phyloP scores from a whole-genome alignment of 2,797 vertebrate genomes.

The Ataeniobius toweri region DNA sequence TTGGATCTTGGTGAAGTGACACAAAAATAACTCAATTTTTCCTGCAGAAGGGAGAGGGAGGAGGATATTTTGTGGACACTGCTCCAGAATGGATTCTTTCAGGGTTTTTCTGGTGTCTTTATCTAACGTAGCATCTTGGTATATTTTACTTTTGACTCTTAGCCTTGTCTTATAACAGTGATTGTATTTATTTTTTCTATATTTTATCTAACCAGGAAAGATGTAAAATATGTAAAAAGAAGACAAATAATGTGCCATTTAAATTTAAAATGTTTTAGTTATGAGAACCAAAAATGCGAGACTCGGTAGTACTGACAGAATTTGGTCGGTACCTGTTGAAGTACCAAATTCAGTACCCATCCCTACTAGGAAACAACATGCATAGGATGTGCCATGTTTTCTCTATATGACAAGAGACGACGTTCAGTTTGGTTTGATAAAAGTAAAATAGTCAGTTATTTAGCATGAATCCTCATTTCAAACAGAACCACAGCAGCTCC shows the following conservation, averaged over 20 bases:
- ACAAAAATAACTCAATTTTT: constrained; percentile 88
- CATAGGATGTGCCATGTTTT: too few species aligned
- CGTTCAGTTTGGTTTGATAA: too few species aligned
- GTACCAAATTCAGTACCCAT: too few species aligned
- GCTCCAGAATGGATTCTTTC: constrained; percentile 41
- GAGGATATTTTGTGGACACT: constrained; percentile 88
- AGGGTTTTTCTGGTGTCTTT: constrained; percentile 35
- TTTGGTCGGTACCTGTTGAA: too few species aligned
- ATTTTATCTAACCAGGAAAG: background rate
- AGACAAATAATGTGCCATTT: background rate
- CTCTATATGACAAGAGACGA: too few species aligned
- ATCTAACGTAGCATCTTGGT: background rate
- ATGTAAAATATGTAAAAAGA: background rate
- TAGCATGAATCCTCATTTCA: too few species aligned
- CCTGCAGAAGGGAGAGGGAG: constrained; percentile 67
- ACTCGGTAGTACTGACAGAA: too few species aligned
- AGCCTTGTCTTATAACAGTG: background rate
- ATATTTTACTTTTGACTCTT: background rate
- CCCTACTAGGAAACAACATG: background rate
- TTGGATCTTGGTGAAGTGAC: constrained; percentile 81
- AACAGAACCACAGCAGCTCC: too few species aligned
- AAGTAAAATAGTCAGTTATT: too few species aligned
- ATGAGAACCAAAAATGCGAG: background rate
- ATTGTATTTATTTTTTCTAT: background rate
- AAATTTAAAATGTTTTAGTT: background rate